Evolutionary conservation across 2,797 vertebrate genomes (phyloP), one percentile per base, ranked within the genome.

Genomic region (Streptopelia turtur): DNA sequence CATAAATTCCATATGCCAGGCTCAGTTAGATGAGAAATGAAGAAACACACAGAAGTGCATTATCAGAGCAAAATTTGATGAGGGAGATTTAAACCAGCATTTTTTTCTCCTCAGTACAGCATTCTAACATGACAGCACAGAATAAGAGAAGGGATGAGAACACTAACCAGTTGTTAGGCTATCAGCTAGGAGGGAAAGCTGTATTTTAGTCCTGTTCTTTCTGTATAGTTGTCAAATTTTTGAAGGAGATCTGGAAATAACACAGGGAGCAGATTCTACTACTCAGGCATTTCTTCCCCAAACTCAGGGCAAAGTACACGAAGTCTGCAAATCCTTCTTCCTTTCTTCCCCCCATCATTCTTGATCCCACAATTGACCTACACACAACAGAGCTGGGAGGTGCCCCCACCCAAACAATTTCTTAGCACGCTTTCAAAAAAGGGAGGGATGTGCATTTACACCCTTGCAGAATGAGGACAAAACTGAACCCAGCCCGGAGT

Each of bases 241-340:
- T 37, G 15, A 81, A 43, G n/a, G 43, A 78, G 5, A 72, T 22
- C 11, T 41, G 21, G 50, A 83, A 84, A 37, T 37, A 79, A 57
- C 0, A 0, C 25, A 78, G 5, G 25, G 17, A 87, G 7, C 17
- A 68, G 25, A 61, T 47, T 43, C 21, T 20, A 25, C 20, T 65
- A n/a, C 31, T 79, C 0, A 0, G 14, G 21, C 41, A 82, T 28
- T 52, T 72, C 71, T 69, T 82, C 10, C 30, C 30, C 25, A 69
- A 72, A 64, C 41, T 53, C 25, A 53, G 13, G 39, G 28, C 20
- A 33, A 81, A 70, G 25, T 21, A 85, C 5, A 43, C 13, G 1
- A 80, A 37, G 20, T 45, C 41, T 75, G 28, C 15, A 84, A 72
- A 87, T 78, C 43, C 30, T 65, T 33, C 56, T 77, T 87, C 35